Percentiles rank a stretch among this genome's conserved stretches.
Conservation (phyloP, 1,140 invertebrate genomes). For the Littorina saxatilis region DNA sequence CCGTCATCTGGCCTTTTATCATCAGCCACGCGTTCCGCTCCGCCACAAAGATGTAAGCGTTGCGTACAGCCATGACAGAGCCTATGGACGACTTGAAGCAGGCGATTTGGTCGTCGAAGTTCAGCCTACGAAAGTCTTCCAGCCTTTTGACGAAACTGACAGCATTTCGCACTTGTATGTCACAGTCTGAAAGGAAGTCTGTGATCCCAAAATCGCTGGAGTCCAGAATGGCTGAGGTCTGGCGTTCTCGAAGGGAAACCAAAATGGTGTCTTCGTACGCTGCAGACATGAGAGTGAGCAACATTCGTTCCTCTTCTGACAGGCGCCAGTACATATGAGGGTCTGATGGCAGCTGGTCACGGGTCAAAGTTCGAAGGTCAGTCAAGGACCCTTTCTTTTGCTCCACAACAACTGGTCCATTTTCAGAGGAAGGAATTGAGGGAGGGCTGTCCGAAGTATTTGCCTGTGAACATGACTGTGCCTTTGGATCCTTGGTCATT, state of each 20-base stretch:
- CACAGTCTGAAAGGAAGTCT: slow-evolving; percentile 62
- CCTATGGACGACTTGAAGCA: slow-evolving; percentile 57
- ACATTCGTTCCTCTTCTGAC: slow-evolving; percentile 27
- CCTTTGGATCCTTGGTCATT: no score
- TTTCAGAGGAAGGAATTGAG: no score
- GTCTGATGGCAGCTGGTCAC: slow-evolving; percentile 30
- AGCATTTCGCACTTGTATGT: slow-evolving; percentile 54
- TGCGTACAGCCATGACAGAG: slow-evolving; percentile 54
- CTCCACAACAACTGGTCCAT: neutral
- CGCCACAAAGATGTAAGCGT: slow-evolving; percentile 54
- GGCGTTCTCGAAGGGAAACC: neutral
- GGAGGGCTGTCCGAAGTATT: no score
- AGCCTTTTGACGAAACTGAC: slow-evolving; percentile 62
- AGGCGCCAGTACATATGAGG: slow-evolving; percentile 37
- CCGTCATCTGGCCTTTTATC: slow-evolving; percentile 61
- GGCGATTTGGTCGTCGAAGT: slow-evolving; percentile 59
- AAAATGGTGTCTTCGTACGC: slow-evolving; percentile 35
- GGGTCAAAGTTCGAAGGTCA: neutral
- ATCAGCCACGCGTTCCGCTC: slow-evolving; percentile 63
- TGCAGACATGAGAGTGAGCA: slow-evolving; percentile 23
- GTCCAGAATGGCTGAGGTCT: slow-evolving; percentile 19
- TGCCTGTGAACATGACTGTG: no score
- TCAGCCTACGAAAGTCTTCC: slow-evolving; percentile 58
- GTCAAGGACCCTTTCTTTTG: neutral
- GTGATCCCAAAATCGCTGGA: slow-evolving; percentile 47